Base-by-base conservation (phyloP, 2,797 vertebrate genomes). In the Enteromius trimaculatus region DNA sequence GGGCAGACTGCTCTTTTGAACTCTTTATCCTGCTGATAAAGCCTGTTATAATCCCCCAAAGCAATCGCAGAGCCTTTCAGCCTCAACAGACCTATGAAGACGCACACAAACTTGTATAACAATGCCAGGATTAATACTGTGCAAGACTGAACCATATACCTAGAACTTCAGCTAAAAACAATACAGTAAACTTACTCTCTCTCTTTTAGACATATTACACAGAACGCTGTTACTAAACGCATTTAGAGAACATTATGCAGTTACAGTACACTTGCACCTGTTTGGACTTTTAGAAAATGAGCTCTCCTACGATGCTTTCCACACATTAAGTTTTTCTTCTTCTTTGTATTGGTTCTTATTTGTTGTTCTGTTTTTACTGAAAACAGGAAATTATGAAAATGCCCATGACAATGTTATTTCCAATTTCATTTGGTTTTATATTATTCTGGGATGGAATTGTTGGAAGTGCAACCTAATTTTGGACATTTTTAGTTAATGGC, bases 1-100 rank as follows among this genome's bases (percentile, higher is more conserved):
- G 53, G 80, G 60, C 77, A 49, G n/a, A 81, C 65, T 79, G 86
- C 81, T 85, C 85, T 77, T 83, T 84, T 84, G 84, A 87, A 87
- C 82, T 81, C 55, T 83, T 77, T 75, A 85, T 83, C 65, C 77
- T 29, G 42, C 82, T 78, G 84, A 87, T 86, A 77, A 84, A 88
- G 83, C 79, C 21, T 64, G 70, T 47, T 74, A 51, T 84, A 87
- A 82, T 86, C 86, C 66, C 71, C 84, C 44, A 78, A 80, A 74
- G 79, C 65, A 83, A 87, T 60, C 17, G 26, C 71, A 77, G 81
- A 80, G 72, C 85, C 79, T 39, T 71, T 83, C 81, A 81, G 53
- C 76, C 78, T 69, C 53, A 69, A 74, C 80, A 79, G 68, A 55
- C 71, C 58, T 53, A 49, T 51, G 39, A 47, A 82, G 37, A 82